These are phyloP conservation scores for Apodemus speciosus DNA, from an alignment of 2,113 vertebrate genomes.

Conservation along the genomic window DNA sequence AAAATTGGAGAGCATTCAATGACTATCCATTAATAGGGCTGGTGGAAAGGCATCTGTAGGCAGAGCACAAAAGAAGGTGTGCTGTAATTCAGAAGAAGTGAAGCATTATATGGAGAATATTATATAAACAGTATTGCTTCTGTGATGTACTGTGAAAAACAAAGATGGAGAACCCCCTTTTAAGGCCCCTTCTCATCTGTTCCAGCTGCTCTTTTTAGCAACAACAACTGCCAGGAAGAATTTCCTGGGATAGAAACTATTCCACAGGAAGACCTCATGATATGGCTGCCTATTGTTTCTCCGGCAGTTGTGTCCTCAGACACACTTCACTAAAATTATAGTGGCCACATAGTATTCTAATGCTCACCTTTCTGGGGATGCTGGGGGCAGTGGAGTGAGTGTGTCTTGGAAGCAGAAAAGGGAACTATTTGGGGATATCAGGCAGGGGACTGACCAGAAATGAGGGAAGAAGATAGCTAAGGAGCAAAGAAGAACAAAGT, in stretches of 20 bases:
- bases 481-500: not conserved
- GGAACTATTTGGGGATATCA: not conserved
- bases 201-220: conserved; percentile 52
- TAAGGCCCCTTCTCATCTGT: conserved; percentile 39
- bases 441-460: not conserved
- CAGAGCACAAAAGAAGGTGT: conserved; percentile 50
- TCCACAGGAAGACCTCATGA: conserved; percentile 12
- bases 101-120: conserved; percentile 47
- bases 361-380: conserved; percentile 60
- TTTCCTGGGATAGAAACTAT: conserved; percentile 34
- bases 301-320: conserved; percentile 36
- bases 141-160: conserved; percentile 15
- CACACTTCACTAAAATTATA: conserved; percentile 48
- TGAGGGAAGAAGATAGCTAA: too few species aligned
- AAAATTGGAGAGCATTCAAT: not conserved
- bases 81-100: conserved; percentile 48
- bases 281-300: conserved; percentile 33
- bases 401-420: not conserved
- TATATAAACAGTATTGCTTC: conserved; percentile 53
- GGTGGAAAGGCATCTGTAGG: conserved; percentile 32
- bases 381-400: not conserved
- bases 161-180: conserved; percentile 48
- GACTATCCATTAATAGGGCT: conserved; percentile 20
- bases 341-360: conserved; percentile 48
- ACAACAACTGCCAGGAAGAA: conserved; percentile 44